Conservation (phyloP, 2,113 vertebrate genomes). For the Chunga burmeisteri region DNA sequence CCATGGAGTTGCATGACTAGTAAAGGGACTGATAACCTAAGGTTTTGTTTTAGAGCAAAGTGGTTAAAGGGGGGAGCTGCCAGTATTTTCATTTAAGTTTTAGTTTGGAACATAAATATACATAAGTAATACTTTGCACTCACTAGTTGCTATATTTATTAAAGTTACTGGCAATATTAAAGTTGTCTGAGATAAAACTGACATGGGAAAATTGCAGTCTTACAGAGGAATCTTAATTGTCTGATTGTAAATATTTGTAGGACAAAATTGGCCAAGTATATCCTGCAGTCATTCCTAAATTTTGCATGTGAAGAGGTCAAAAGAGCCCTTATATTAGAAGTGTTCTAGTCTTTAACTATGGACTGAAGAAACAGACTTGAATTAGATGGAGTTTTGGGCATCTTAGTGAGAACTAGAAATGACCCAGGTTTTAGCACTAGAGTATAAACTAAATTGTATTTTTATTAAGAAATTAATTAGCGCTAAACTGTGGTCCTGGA, state of each 20-base stretch:
- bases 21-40: background rate
- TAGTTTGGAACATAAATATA: background rate
- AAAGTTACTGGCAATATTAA: background rate
- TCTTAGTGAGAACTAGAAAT: background rate
- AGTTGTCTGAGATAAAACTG: conserved; percentile 16
- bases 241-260: conserved; percentile 5
- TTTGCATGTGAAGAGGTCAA: background rate
- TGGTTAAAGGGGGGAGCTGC: background rate
- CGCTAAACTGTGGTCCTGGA: background rate
- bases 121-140: background rate
- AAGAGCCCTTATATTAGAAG: background rate
- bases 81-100: background rate
- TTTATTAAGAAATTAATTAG: background rate
- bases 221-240: background rate
- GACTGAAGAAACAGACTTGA: background rate
- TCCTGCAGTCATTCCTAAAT: background rate
- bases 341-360: background rate
- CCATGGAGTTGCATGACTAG: background rate
- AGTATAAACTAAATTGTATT: background rate
- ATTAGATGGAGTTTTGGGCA: background rate
- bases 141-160: background rate
- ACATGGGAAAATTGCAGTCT: background rate
- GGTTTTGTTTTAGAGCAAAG: background rate
- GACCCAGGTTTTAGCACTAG: background rate
- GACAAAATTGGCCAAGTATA: background rate